These are phyloP conservation scores for Morinoia aosen DNA, from an alignment of 2,888 invertebrate species.

Conservation along the genomic window DNA sequence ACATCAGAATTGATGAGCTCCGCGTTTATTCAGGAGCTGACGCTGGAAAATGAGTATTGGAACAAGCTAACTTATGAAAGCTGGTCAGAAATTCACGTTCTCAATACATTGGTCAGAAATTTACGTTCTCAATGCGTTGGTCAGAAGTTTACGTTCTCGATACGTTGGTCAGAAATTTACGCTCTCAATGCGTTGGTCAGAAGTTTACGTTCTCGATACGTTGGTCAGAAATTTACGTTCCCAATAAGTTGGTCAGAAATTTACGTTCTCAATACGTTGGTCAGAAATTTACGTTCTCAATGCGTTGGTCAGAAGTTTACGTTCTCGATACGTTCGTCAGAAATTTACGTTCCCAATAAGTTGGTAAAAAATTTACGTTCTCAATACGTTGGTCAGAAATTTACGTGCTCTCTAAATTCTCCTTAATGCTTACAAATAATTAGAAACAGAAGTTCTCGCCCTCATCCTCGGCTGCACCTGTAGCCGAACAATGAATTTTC, in stretches of 20 bases:
- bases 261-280: neutral
- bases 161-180: too few species aligned
- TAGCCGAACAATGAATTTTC: too few species aligned
- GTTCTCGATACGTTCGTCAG: neutral
- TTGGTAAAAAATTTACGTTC: neutral
- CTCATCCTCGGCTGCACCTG: neutral
- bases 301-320: neutral
- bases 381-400: too few species aligned
- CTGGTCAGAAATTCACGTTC: neutral
- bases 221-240: too few species aligned
- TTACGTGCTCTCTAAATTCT: neutral
- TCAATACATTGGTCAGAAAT: too few species aligned
- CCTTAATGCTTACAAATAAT: neutral
- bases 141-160: neutral
- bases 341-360: neutral
- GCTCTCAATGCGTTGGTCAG: neutral
- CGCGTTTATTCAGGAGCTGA: neutral
- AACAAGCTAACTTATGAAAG: neutral
- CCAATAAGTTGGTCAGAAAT: neutral
- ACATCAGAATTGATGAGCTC: neutral
- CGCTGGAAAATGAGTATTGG: neutral
- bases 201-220: neutral
- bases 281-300: too few species aligned
- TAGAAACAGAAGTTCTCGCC: neutral
- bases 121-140: neutral